phyloP scores from a whole-genome alignment of 2,888 invertebrate species.

The Polyommatus icarus region DNA sequence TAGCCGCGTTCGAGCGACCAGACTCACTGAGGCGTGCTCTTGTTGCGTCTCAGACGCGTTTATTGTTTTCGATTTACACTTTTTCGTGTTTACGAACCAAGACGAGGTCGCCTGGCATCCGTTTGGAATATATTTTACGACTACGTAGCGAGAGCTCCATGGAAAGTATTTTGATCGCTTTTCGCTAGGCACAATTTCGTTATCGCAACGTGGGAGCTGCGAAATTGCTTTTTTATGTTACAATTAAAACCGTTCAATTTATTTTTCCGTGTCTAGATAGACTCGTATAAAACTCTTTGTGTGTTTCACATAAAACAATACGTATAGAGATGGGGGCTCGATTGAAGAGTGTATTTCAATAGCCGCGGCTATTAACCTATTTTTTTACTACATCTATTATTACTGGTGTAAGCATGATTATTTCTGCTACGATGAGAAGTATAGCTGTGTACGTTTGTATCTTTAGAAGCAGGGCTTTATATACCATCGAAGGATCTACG shows the following conservation, averaged over 20 bases:
- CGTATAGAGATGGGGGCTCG: neutral
- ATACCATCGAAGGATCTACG: too few relatives aligned
- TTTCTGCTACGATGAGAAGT: neutral
- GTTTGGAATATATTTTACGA: constrained; percentile 61
- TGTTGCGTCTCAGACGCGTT: constrained; percentile 63
- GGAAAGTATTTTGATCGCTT: constrained; percentile 30
- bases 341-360: constrained; percentile 9
- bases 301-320: constrained; percentile 22
- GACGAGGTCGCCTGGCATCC: constrained; percentile 69
- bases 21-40: constrained; percentile 48
- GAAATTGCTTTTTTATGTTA: constrained; percentile 30
- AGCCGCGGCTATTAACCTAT: constrained; percentile 7
- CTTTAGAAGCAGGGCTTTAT: too few relatives aligned
- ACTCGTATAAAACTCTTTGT: neutral
- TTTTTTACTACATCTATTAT: neutral
- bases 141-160: constrained; percentile 37
- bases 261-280: neutral
- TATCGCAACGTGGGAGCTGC: constrained; percentile 13
- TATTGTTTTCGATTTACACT: constrained; percentile 72
- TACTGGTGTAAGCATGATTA: neutral
- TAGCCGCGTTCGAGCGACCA: constrained; percentile 50
- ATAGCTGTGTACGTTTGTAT: neutral
- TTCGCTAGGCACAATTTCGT: constrained; percentile 16
- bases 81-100: constrained; percentile 70
- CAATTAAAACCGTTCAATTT: constrained; percentile 29